Conservation (phyloP, 2,888 invertebrate species). For the Carcina quercana region DNA sequence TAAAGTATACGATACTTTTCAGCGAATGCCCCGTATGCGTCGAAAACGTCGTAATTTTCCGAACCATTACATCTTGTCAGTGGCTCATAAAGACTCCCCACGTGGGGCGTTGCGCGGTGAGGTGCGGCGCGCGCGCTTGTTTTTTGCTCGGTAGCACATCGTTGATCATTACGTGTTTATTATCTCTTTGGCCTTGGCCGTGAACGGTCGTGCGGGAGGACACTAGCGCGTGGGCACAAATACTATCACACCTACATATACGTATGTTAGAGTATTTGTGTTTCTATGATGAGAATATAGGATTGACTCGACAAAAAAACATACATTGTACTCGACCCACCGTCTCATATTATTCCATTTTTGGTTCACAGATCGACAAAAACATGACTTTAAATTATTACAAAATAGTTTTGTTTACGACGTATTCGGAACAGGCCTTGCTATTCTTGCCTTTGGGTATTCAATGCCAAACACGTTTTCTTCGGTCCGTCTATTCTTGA, state of each 20-base stretch:
- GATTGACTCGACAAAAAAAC: constrained; percentile 33
- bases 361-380: constrained; percentile 19
- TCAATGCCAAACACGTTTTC: too few species aligned
- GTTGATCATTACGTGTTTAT: constrained; percentile 64
- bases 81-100: constrained; percentile 54
- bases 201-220: constrained; percentile 61
- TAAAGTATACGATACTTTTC: too few species aligned
- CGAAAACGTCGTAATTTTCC: constrained; percentile 53
- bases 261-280: too few species aligned
- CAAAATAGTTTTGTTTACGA: constrained; percentile 20
- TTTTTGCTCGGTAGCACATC: constrained; percentile 54
- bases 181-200: constrained; percentile 69
- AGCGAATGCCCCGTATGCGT: too few species aligned
- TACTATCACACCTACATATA: constrained; percentile 33
- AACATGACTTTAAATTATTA: constrained; percentile 21
- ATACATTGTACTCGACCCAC: constrained; percentile 26
- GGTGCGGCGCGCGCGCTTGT: constrained; percentile 40
- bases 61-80: constrained; percentile 56
- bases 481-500: too few species aligned
- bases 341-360: constrained; percentile 22
- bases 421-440: too few species aligned
- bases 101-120: constrained; percentile 38
- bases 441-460: too few species aligned
- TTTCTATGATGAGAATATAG: constrained; percentile 34
- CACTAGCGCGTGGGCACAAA: constrained; percentile 46